Base-by-base conservation (phyloP, 1,140 invertebrate genomes). In the Adelges cooleyi region DNA sequence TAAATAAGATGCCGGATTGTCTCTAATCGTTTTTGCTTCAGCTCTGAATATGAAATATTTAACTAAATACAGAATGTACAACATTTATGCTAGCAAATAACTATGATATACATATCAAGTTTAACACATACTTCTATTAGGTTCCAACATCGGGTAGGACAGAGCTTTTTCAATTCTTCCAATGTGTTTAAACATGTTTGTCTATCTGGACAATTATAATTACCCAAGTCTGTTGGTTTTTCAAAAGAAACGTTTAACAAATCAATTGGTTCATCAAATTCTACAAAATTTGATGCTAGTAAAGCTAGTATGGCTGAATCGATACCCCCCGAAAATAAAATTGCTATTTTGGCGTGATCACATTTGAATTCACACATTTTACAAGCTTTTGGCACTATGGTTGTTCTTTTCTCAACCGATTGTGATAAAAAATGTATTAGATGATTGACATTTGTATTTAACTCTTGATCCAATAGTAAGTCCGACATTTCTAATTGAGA, bases 211-310 rank as follows among this genome's bases (percentile, higher is more conserved):
- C 89, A 86, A 70, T 87, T 75, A 75, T 73, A 69, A 40, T 52
- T 67, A 33, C 71, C 46, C 10, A n/a, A 53, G 44, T 18, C 36
- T 20, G 6, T 2, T 42, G 48, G 48, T 52, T 51, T 81, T 75
- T 87, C 82, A 80, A 98, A 98, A n/a, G 93, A 90, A 27, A 98
- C 91, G 82, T 98, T 98, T 18, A 97, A 80, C n/a, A 98, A 80
- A 77, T 98, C 94, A 70, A 98, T 92, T 36, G 85, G 79, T 72
- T 90, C 84, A 40, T 79, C 71, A 67, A 70, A 68, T 3, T 83
- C 77, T 22, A 93, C 72, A 77, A 81, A 85, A 77, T 84, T 83
- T 74, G 94, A 79, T 18, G 86, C 83, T 25, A 97, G 73, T 33
- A 84, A 78, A 33, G 94, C 87, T 67, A 98, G 76, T 70, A 97